These are phyloP conservation scores for Todus mexicanus DNA, from an alignment of 2,797 vertebrate species.

Conservation along the genomic window DNA sequence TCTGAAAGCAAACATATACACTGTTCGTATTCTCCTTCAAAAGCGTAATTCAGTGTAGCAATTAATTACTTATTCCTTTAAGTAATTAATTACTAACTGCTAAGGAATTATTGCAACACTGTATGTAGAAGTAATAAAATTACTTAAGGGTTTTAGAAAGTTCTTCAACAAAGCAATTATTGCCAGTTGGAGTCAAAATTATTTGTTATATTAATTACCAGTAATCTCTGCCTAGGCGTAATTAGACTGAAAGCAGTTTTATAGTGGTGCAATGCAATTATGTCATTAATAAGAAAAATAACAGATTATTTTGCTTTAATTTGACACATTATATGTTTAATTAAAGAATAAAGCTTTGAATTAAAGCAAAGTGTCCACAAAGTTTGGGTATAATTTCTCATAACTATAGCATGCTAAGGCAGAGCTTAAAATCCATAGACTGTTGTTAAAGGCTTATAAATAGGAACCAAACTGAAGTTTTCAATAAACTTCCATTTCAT, in stretches of 20 bases:
- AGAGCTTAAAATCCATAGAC: background rate
- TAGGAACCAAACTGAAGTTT: background rate
- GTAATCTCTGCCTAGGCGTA: slow-evolving; percentile 48
- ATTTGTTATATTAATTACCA: slow-evolving; percentile 67
- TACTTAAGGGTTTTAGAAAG: slow-evolving; percentile 57
- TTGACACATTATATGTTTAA: slow-evolving; percentile 29
- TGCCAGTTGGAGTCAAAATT: slow-evolving; percentile 58
- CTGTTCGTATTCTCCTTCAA: background rate
- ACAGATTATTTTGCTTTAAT: slow-evolving; percentile 50
- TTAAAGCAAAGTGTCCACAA: background rate
- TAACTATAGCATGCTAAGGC: background rate
- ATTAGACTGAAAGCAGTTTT: slow-evolving; percentile 57
- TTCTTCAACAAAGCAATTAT: slow-evolving; percentile 55
- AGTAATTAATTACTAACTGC: slow-evolving; percentile 48
- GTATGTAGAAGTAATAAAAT: slow-evolving; percentile 34
- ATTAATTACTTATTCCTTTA: slow-evolving; percentile 16
- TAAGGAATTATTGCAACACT: slow-evolving; percentile 16
- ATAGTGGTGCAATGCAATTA: slow-evolving; percentile 48
- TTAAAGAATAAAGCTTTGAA: background rate
- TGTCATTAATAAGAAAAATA: slow-evolving; percentile 65
- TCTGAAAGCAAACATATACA: background rate
- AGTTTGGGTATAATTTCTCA: background rate
- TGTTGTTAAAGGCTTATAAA: background rate
- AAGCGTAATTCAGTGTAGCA: background rate
- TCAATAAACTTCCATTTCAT: background rate